Evolutionary conservation across 2,113 vertebrate species (phyloP).

Genomic region (Aviceda subcristata): DNA sequence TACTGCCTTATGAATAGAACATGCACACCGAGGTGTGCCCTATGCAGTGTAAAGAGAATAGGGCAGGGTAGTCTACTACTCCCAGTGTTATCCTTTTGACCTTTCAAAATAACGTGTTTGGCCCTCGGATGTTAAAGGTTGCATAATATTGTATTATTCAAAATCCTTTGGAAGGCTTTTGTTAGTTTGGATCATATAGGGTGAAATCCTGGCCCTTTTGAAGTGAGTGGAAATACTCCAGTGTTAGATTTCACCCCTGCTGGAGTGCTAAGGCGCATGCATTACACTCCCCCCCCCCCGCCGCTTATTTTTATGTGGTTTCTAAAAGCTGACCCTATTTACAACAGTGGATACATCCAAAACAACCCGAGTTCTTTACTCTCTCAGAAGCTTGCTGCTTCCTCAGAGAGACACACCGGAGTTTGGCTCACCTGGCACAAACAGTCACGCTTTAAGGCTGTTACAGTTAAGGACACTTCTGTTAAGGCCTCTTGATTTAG

Average conservation of each 20-base stretch:
- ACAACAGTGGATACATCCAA: not conserved
- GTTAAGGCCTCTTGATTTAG: constrained; percentile 24
- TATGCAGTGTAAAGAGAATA: not conserved
- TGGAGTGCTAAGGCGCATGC: not conserved
- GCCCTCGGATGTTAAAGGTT: not conserved
- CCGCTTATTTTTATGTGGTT: not conserved
- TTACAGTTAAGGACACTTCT: not conserved
- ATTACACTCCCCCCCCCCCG: too few species aligned
- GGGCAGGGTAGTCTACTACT: not conserved
- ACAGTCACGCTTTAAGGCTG: not conserved
- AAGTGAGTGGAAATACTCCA: not conserved
- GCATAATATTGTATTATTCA: not conserved
- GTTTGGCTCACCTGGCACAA: not conserved
- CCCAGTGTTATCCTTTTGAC: not conserved
- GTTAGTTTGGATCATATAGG: not conserved
- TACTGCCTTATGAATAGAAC: not conserved
- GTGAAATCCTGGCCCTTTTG: not conserved
- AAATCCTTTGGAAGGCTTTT: not conserved
- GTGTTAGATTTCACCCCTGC: not conserved
- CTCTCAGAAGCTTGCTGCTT: not conserved
- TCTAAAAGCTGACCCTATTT: not conserved
- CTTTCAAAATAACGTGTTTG: not conserved
- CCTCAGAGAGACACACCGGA: accelerated
- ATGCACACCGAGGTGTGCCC: not conserved
- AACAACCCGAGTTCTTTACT: not conserved